Conservation (phyloP, 2,888 invertebrate genomes). For the Agonopterix subpropinquella region DNA sequence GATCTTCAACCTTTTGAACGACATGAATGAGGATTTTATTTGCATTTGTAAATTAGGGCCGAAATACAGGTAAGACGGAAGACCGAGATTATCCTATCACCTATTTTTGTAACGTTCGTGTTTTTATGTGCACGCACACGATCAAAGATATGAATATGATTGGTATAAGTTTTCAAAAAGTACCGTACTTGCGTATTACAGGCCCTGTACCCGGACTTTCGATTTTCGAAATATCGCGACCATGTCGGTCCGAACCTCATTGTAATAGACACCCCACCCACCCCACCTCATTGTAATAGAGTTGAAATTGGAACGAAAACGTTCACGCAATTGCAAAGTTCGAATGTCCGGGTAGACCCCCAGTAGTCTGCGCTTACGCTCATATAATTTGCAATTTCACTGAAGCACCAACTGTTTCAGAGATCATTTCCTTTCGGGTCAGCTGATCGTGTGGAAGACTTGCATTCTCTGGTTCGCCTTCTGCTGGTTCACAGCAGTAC, state of each 20-base stretch:
- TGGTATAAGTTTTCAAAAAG: too few species aligned
- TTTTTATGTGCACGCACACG: too few species aligned
- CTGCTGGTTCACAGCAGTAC: conserved; percentile 9
- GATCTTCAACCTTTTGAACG: conserved; percentile 26
- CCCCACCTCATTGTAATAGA: too few species aligned
- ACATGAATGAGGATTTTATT: conserved; percentile 41
- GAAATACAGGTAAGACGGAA: conserved; percentile 31
- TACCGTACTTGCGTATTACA: not conserved
- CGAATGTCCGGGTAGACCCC: not conserved
- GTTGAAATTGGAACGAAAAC: too few species aligned
- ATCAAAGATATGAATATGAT: too few species aligned
- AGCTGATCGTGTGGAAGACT: conserved; percentile 45
- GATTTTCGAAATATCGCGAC: too few species aligned
- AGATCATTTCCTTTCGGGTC: conserved; percentile 37
- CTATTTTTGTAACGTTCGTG: too few species aligned
- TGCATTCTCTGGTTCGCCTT: conserved; percentile 37
- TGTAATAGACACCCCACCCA: too few species aligned
- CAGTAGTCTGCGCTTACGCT: not conserved
- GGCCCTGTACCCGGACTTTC: too few species aligned
- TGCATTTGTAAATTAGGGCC: conserved; percentile 30
- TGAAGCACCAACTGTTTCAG: conserved; percentile 25
- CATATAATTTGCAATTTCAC: not conserved
- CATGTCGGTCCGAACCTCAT: too few species aligned
- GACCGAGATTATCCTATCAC: not conserved
- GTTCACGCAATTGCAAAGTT: too few species aligned